phyloP scores from a whole-genome alignment of 2,797 vertebrate genomes.

The Microtus californicus region DNA sequence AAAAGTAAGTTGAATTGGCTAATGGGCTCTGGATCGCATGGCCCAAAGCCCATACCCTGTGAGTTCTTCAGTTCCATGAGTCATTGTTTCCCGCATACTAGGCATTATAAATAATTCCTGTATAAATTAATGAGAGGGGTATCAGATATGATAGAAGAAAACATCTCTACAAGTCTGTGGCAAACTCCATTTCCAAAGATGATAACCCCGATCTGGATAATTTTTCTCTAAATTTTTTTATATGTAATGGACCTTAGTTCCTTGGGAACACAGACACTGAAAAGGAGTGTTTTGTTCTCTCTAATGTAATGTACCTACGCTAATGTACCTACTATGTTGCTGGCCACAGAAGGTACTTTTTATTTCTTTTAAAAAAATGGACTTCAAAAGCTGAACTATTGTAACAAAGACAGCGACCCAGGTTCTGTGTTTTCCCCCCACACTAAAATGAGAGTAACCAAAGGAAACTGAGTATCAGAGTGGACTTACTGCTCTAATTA shows the following conservation, averaged over 20 bases:
- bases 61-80: not conserved
- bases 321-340: not conserved
- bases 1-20: not conserved
- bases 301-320: not conserved
- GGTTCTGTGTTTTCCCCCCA: not conserved
- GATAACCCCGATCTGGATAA: conserved; percentile 19
- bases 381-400: not conserved
- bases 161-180: not conserved
- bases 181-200: conserved; percentile 41
- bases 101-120: not conserved
- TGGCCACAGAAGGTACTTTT: not conserved
- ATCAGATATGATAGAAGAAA: not conserved
- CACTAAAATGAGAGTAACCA: conserved; percentile 25
- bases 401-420: not conserved
- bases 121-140: conserved; percentile 11
- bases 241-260: not conserved
- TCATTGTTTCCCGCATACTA: not conserved
- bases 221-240: not conserved
- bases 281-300: conserved; percentile 10
- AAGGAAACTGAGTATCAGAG: not conserved
- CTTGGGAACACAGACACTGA: not conserved
- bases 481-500: conserved; percentile 40
- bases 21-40: not conserved
- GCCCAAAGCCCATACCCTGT: not conserved
- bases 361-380: not conserved